Evolutionary conservation across 1,140 invertebrate genomes (phyloP).

Genomic region (Ceratosolen fusciceps): DNA sequence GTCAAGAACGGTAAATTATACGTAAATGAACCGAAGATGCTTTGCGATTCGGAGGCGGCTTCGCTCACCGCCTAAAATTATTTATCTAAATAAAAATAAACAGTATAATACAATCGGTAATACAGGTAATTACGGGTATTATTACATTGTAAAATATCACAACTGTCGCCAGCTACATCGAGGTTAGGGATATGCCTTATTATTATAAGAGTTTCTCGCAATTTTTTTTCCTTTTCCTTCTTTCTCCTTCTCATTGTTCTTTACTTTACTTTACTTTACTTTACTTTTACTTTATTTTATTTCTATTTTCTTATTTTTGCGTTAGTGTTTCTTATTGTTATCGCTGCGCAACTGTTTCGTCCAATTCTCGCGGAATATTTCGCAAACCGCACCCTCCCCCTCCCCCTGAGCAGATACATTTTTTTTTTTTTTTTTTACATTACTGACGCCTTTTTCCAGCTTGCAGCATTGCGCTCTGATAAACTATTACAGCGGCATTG

Average conservation of each 20-base stretch:
- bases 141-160: constrained; percentile 71
- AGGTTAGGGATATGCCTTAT: constrained; percentile 15
- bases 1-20: constrained; percentile 60
- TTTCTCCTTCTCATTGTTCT: no score
- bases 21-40: constrained; percentile 44
- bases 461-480: no score
- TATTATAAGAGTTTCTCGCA: constrained; percentile 20
- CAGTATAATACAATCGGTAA: constrained; percentile 56
- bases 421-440: no score
- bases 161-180: constrained; percentile 43
- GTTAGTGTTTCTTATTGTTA: background rate
- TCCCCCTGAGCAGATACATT: no score
- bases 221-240: no score
- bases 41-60: constrained; percentile 21
- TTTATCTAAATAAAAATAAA: constrained; percentile 54
- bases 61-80: background rate
- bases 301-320: background rate
- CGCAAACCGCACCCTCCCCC: no score
- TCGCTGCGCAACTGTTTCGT: constrained; percentile 10
- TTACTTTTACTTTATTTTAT: no score
- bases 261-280: no score
- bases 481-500: no score
- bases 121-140: constrained; percentile 63
- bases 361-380: background rate
- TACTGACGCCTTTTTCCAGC: no score